These are phyloP conservation scores for Istiophorus platypterus DNA, from an alignment of 2,113 vertebrate species.

Conservation along the genomic window DNA sequence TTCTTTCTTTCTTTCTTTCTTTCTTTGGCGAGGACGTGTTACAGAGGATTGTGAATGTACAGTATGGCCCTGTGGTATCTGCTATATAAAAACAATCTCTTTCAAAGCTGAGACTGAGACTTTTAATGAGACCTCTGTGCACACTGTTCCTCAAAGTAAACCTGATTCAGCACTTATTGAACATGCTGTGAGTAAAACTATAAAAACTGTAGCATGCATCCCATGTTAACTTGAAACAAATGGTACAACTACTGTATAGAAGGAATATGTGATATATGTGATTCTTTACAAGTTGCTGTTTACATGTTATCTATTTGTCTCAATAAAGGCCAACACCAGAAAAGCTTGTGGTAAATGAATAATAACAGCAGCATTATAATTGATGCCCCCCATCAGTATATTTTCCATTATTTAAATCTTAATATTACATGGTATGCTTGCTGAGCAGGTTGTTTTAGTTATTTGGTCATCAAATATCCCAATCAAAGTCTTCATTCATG, in stretches of 20 bases:
- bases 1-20: neutral
- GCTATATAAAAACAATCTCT: neutral
- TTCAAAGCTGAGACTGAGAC: neutral
- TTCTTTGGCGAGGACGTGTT: neutral
- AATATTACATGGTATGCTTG: neutral
- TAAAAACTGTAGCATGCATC: neutral
- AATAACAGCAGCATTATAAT: neutral
- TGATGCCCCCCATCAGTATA: neutral
- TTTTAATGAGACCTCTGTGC: neutral
- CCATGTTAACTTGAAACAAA: conserved; percentile 17
- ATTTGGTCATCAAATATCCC: neutral
- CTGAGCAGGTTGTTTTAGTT: neutral
- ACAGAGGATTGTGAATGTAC: conserved; percentile 5
- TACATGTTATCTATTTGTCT: conserved; percentile 24
- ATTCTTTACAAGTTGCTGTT: conserved; percentile 6
- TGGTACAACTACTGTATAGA: conserved; percentile 13
- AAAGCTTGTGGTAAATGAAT: neutral
- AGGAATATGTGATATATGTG: conserved; percentile 6
- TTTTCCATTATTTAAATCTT: neutral
- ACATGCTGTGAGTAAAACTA: neutral
- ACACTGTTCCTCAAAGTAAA: neutral
- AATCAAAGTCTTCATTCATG: neutral
- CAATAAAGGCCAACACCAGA: conserved; percentile 45
- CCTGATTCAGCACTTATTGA: neutral
- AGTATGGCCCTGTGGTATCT: conserved; percentile 3